These are phyloP conservation scores for Formica aserva DNA, from an alignment of 2,888 invertebrate genomes.

Conservation along the genomic window DNA sequence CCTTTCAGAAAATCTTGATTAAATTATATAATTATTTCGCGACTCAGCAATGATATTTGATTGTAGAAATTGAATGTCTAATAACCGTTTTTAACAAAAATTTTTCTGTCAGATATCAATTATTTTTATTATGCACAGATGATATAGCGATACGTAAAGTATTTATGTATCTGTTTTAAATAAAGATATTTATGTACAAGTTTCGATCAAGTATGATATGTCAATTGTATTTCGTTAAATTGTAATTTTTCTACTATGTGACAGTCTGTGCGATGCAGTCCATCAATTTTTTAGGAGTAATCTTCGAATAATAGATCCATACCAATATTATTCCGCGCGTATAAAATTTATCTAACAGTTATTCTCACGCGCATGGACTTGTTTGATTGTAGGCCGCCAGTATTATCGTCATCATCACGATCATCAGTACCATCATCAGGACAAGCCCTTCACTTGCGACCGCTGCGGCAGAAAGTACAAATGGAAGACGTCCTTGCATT, in stretches of 20 bases:
- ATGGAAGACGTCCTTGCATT: slow-evolving; percentile 78
- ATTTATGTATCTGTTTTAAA: neutral
- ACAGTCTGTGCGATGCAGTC: neutral
- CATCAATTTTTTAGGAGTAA: neutral
- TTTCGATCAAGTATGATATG: neutral
- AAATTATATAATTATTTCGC: neutral
- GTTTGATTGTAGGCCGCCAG: slow-evolving; percentile 44
- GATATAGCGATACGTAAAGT: neutral
- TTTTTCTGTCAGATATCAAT: neutral
- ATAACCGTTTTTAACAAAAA: neutral
- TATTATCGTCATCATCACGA: neutral
- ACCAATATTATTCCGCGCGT: slow-evolving; percentile 82
- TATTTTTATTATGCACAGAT: neutral
- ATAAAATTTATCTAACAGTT: neutral
- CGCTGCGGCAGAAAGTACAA: slow-evolving; percentile 79
- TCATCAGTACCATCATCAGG: slow-evolving; percentile 87
- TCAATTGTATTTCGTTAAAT: neutral
- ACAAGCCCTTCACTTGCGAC: slow-evolving; percentile 74
- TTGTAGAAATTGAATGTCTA: neutral
- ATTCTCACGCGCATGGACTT: slow-evolving; percentile 40
- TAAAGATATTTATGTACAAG: neutral
- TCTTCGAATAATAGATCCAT: slow-evolving; percentile 16
- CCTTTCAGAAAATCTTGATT: neutral
- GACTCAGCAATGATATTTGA: neutral
- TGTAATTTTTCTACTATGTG: neutral